Percentiles rank a stretch among this genome's conserved stretches.
phyloP scores from a whole-genome alignment of 2,888 invertebrate genomes.

The Allolobophora icterica region DNA sequence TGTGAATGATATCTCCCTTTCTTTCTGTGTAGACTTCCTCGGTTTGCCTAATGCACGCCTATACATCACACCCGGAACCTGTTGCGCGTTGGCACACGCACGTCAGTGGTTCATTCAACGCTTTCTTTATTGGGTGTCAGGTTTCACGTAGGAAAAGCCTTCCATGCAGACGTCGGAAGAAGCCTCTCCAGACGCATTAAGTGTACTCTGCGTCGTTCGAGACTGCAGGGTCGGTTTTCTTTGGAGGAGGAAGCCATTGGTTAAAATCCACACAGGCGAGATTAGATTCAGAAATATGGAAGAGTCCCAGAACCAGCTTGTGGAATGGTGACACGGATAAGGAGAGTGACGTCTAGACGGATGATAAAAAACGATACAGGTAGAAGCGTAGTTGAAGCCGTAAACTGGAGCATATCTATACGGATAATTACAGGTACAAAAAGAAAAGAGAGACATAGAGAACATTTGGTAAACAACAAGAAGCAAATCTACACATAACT shows the following conservation, averaged over 20 bases:
- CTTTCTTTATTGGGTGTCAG: background rate
- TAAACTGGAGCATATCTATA: too few relatives aligned
- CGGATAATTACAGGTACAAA: too few relatives aligned
- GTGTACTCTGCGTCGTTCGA: background rate
- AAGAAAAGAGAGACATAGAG: too few relatives aligned
- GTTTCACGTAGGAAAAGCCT: background rate
- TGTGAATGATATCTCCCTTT: background rate
- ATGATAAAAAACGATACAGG: background rate
- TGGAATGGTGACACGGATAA: background rate
- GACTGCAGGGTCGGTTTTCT: background rate
- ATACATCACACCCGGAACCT: background rate
- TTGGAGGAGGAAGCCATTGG: background rate
- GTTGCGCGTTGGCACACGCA: background rate
- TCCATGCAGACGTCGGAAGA: conserved; percentile 14
- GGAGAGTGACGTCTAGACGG: too few relatives aligned
- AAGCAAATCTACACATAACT: too few relatives aligned
- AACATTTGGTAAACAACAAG: too few relatives aligned
- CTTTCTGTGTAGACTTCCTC: background rate
- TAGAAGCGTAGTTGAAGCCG: too few relatives aligned
- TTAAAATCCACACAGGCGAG: background rate
- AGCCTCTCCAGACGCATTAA: background rate
- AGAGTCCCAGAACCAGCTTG: background rate
- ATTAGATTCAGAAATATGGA: background rate
- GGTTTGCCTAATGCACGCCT: background rate
- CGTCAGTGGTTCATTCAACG: background rate